phyloP scores from a whole-genome alignment of 2,797 vertebrate species.

The Acanthurus lineatus region DNA sequence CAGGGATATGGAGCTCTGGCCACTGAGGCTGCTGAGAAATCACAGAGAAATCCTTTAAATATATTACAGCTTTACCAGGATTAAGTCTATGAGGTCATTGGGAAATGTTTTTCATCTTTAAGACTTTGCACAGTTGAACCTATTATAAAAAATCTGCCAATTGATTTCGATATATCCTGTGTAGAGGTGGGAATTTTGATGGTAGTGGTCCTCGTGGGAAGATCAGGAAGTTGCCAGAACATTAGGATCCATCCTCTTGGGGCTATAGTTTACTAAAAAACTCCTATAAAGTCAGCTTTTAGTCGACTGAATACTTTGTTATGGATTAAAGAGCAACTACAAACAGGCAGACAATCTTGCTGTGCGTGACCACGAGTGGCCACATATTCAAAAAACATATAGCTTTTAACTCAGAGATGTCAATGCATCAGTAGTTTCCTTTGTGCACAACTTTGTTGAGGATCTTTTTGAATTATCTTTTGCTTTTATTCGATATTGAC shows the following conservation, averaged over 20 bases:
- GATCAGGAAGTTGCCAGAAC: not conserved
- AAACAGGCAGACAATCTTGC: not conserved
- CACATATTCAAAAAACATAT: not conserved
- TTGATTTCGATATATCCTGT: not conserved
- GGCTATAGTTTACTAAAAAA: not conserved
- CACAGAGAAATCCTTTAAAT: not conserved
- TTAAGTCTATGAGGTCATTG: not conserved
- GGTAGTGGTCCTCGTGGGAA: not conserved
- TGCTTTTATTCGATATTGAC: not conserved
- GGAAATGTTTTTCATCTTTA: not conserved
- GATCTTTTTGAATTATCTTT: not conserved
- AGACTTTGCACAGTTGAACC: not conserved
- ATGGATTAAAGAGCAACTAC: not conserved
- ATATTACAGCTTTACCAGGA: not conserved
- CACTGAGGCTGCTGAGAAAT: conserved; percentile 24
- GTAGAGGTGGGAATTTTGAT: not conserved
- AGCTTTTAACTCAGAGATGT: too few species aligned
- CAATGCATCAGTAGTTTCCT: not conserved
- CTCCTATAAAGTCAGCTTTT: not conserved
- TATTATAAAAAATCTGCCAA: not conserved
- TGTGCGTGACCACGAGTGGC: not conserved
- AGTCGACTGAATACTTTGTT: too few species aligned
- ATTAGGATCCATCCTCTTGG: not conserved
- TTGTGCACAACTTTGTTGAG: not conserved
- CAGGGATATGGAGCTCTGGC: conserved; percentile 29